These are phyloP conservation scores for Psilopsiagon aymara DNA, from an alignment of 2,113 vertebrate genomes.

Conservation along the genomic window DNA sequence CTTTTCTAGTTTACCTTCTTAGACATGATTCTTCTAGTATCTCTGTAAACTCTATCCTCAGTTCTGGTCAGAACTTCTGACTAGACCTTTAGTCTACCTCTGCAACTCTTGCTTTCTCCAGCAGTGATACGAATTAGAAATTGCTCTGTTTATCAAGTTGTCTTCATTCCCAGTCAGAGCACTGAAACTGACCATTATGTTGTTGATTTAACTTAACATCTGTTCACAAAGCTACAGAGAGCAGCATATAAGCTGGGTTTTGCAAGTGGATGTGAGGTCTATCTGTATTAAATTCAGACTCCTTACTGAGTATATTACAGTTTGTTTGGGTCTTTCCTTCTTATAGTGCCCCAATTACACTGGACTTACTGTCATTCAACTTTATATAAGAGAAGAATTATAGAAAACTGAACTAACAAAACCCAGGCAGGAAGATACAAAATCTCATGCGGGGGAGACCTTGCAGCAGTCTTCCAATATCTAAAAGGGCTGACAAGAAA, in stretches of 20 bases:
- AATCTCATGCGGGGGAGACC: background rate
- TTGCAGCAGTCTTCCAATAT: background rate
- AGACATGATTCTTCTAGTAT: background rate
- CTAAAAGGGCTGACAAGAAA: background rate
- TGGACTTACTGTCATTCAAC: background rate
- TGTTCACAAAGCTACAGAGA: background rate
- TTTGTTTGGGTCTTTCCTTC: background rate
- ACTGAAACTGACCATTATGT: background rate
- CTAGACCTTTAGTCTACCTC: background rate
- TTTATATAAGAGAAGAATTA: background rate
- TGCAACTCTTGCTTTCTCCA: background rate
- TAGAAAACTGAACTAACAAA: background rate
- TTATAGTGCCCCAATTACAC: fast-evolving
- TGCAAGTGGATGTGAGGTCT: background rate
- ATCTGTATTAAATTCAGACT: background rate
- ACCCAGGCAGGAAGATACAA: background rate
- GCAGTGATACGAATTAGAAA: background rate
- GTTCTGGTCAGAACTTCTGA: background rate
- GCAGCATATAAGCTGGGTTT: background rate
- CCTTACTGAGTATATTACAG: no score
- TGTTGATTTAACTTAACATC: background rate
- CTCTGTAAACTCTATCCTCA: background rate
- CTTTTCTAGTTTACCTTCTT: background rate
- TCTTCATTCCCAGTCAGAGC: background rate
- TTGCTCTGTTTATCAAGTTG: background rate